Percentiles rank a stretch among this genome's conserved stretches.
Evolutionary conservation across 2,797 vertebrate species (phyloP).

Genomic region (Enteromius radiatus): DNA sequence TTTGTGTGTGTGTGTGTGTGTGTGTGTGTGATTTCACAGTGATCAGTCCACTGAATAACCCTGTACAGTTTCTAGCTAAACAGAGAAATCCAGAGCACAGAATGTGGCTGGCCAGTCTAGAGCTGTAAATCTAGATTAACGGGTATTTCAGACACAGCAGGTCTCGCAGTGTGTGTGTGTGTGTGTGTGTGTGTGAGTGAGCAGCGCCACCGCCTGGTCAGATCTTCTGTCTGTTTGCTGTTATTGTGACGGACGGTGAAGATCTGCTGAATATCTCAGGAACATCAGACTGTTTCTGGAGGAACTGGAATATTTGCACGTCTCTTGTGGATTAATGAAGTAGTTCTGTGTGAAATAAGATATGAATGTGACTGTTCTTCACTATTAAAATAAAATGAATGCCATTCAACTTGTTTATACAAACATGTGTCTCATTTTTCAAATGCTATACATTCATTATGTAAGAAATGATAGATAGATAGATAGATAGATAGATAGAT

Average conservation of each 20-base stretch:
- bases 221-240: too few species aligned
- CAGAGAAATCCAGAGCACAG: background rate
- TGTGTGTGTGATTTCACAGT: background rate
- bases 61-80: background rate
- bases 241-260: too few species aligned
- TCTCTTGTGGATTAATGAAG: conserved; percentile 1
- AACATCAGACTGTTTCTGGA: too few species aligned
- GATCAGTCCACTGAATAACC: background rate
- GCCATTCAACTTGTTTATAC: too few species aligned
- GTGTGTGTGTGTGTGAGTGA: background rate
- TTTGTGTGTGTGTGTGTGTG: too few species aligned
- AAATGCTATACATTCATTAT: too few species aligned
- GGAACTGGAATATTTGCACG: background rate
- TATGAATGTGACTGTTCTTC: conserved; percentile 2
- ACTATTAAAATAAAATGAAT: background rate
- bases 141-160: too few species aligned
- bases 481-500: too few species aligned
- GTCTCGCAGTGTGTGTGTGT: too few species aligned
- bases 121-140: too few species aligned
- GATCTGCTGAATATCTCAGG: too few species aligned
- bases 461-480: too few species aligned
- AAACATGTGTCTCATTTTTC: background rate
- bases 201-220: background rate
- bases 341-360: background rate
- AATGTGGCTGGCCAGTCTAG: background rate